Conservation (phyloP, 1,140 invertebrate genomes). For the Brachionus rubens region DNA sequence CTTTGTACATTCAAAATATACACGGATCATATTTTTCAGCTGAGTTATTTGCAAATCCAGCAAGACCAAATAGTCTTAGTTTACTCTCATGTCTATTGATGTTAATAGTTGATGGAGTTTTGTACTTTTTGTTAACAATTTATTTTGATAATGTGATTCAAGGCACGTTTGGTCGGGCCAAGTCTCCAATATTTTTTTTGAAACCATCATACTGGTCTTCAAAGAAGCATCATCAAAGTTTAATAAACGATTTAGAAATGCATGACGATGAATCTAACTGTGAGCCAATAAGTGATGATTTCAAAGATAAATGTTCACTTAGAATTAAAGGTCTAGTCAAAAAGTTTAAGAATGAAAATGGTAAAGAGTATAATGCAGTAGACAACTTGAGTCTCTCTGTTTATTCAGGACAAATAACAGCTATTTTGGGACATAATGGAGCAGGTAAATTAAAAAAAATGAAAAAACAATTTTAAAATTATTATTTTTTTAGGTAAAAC, state of each 20-base stretch:
- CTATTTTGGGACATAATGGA: constrained; percentile 77
- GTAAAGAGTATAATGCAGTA: constrained; percentile 4
- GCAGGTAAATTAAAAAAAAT: background rate
- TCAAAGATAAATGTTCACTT: constrained; percentile 27
- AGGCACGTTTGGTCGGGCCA: constrained; percentile 35
- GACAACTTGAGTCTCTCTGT: constrained; percentile 38
- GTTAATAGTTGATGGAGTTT: constrained; percentile 27
- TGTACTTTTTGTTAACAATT: constrained; percentile 36
- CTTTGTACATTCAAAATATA: constrained; percentile 9
- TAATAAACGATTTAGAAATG: background rate
- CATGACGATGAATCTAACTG: background rate
- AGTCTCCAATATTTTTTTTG: background rate
- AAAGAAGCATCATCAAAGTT: constrained; percentile 55
- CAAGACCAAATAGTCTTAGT: constrained; percentile 22
- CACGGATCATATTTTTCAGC: constrained; percentile 16
- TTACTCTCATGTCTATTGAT: constrained; percentile 11
- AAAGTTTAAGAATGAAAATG: constrained; percentile 46
- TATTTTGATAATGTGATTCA: constrained; percentile 40
- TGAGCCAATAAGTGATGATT: constrained; percentile 15
- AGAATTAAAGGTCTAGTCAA: constrained; percentile 23
- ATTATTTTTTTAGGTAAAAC: constrained; percentile 61
- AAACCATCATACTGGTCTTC: constrained; percentile 49
- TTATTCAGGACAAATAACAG: constrained; percentile 75
- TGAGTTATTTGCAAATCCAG: constrained; percentile 29
- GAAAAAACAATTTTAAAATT: background rate